Evolutionary conservation across 2,888 invertebrate genomes (phyloP).

Genomic region (Hirtodrosophila cameraria): DNA sequence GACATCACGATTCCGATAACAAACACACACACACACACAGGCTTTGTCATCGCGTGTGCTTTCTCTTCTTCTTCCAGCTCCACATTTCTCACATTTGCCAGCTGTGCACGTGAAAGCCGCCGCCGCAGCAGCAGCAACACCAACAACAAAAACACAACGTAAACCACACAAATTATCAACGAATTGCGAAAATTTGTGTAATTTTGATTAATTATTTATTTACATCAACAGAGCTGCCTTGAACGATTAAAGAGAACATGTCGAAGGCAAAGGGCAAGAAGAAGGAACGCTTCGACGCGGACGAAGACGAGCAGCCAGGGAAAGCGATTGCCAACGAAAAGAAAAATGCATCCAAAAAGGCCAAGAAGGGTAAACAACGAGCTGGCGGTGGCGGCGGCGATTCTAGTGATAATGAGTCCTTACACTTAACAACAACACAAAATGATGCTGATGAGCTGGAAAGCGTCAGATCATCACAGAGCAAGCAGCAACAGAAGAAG

Average conservation of each 20-base stretch:
- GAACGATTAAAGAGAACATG: constrained; percentile 43
- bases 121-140: constrained; percentile 19
- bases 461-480: constrained; percentile 63
- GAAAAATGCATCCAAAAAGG: constrained; percentile 69
- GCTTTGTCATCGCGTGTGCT: constrained; percentile 18
- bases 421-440: constrained; percentile 29
- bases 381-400: constrained; percentile 83
- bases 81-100: constrained; percentile 62
- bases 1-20: constrained; percentile 50
- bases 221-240: constrained; percentile 1
- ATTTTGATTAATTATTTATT: not conserved
- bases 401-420: constrained; percentile 85
- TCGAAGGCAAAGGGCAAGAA: constrained; percentile 78
- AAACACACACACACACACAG: constrained; percentile 9
- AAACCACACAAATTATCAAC: constrained; percentile 4
- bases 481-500: constrained; percentile 76
- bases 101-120: constrained; percentile 74
- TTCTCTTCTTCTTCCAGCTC: constrained; percentile 35
- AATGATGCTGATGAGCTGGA: constrained; percentile 82
- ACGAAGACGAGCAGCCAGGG: constrained; percentile 64
- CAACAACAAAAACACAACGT: constrained; percentile 27
- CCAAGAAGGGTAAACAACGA: constrained; percentile 83
- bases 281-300: constrained; percentile 78
- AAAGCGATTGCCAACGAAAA: constrained; percentile 50
- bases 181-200: not conserved